Conservation (phyloP, 2,113 vertebrate genomes). For the Sarotherodon lohbergeri region DNA sequence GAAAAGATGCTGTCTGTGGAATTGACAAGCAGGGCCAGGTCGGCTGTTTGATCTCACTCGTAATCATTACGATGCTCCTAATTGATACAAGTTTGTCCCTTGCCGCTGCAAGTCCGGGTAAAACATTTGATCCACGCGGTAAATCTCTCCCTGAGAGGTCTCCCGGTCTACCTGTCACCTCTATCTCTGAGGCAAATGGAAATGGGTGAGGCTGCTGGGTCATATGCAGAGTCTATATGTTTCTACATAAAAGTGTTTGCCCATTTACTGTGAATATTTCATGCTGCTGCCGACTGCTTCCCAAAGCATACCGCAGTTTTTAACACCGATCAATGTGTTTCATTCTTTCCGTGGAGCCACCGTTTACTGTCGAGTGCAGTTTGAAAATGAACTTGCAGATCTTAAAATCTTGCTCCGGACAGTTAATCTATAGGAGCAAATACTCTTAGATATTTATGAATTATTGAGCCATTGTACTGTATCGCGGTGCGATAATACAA, state of each 20-base stretch:
- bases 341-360: neutral
- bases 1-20: constrained; percentile 30
- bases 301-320: neutral
- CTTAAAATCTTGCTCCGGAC: neutral
- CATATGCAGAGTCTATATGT: neutral
- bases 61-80: constrained; percentile 35
- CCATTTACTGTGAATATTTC: neutral
- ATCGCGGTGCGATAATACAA: neutral
- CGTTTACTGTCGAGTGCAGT: neutral
- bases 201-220: neutral
- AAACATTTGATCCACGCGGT: constrained; percentile 15
- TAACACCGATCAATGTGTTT: neutral
- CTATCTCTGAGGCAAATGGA: neutral
- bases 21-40: constrained; percentile 38
- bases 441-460: neutral
- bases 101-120: neutral
- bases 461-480: neutral
- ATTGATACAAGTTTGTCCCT: constrained; percentile 29
- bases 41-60: constrained; percentile 38
- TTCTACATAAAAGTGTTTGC: neutral
- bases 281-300: neutral
- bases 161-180: neutral
- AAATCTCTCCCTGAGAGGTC: neutral
- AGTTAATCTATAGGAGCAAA: neutral
- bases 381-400: neutral